Base-by-base conservation (phyloP, 2,888 invertebrate genomes). In the Uropetala carovei region DNA sequence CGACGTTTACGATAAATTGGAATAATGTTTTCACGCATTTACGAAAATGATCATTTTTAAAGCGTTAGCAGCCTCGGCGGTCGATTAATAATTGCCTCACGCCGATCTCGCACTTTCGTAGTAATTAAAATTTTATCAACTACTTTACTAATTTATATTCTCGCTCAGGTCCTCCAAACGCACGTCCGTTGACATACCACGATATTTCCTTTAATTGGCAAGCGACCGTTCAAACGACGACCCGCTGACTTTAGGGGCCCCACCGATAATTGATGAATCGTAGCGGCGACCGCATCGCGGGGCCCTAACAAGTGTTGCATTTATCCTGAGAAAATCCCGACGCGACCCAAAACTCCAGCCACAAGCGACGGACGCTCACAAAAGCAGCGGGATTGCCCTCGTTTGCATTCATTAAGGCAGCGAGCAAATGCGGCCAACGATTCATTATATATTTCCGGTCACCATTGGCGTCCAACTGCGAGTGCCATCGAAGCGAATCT, bases 371-470 rank as follows among this genome's bases (percentile, higher is more conserved):
- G 43, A 30, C 14, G 43, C n/a, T 11, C 64, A 43, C n/a, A 68
- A 43, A 64, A 89, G 68, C 89, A 13, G 43, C 18, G 83, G 83
- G 57, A 83, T 83, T 83, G 83, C 68, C 89, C 89, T 89, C 68
- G 89, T 89, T 68, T 89, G 89, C 89, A 89, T 89, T 89, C 89
- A 89, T 89, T 89, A 89, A n/a, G 86, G 27, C 27, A 60, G 22
- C 60, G 86, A 30, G 30, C 86, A 43, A 60, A 89, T 43, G 64
- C 60, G 64, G 30, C n/a, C 86, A 89, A 89, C 64, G 64, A 89
- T 89, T 89, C 89, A 89, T 89, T 89, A 89, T 89, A 89, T 89
- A 89, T 89, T 89, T 89, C 60, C 64, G 68, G 64, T 89, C 89
- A 68, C 64, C 89, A 64, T 60, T 30, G 56, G 18, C 64, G 27